Base-by-base conservation (phyloP, 2,888 invertebrate species). In the Abrostola tripartita region DNA sequence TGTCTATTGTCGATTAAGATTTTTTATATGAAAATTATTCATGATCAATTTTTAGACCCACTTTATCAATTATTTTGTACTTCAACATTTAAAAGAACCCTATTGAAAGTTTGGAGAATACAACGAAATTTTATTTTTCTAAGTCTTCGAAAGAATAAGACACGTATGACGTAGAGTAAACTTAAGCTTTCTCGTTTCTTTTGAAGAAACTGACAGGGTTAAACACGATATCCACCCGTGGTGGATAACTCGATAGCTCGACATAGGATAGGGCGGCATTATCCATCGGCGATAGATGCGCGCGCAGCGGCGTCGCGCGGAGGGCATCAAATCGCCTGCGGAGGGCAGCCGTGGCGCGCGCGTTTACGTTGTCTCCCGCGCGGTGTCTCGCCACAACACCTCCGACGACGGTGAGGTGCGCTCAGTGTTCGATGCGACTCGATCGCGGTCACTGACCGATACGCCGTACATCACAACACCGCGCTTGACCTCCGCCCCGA, bases 281-380 rank as follows among this genome's bases (percentile, higher is more conserved):
- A 93, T 90, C 90, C 87, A 77, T 81, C 82, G 80, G 85, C 83
- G 82, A 68, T 77, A 79, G 81, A 77, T 93, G 94, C 94, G 94
- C 94, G 94, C 94, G 93, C 94, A 92, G 82, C 78, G 83, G 91
- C 90, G 92, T 90, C 90, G 90, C 85, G 92, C 90, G 90, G 92
- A 92, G 93, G 91, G 92, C 89, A 85, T 92, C 93, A 94, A 91
- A 93, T 88, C 92, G 94, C 90, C 89, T 90, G 89, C 91, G 92
- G 92, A 92, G 91, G 92, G 94, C 94, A 91, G 77, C 81, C 91
- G 87, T 86, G 84, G 85, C 91, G 92, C 92, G 91, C 94, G 94
- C 86, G 90, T 91, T 83, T 76, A 24, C 80, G 85, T 82, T 79
- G 84, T 86, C 85, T 85, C 85, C 79, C 86, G 88, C 84, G 85